Base-by-base conservation (phyloP, 2,113 vertebrate species). In the Rhea pennata region DNA sequence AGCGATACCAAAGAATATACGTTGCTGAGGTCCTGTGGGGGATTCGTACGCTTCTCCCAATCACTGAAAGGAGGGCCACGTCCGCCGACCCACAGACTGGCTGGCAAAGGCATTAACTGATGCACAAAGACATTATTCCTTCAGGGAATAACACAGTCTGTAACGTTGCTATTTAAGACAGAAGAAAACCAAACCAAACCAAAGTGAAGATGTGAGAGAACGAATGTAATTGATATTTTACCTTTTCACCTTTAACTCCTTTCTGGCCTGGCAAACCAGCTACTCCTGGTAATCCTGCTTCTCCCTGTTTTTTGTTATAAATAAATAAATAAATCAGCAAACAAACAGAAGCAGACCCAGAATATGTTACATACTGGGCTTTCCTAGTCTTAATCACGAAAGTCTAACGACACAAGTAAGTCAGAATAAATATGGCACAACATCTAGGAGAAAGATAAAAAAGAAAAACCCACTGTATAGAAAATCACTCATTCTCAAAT, bases 231-330 rank as follows among this genome's bases (percentile, higher is more conserved):
- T 24, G 13, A 9, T 82, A 78, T 66, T 96, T 97, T 98, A 99
- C 99, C 98, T 97, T 98, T 82, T 98, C 98, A 95, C 99, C 99
- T 98, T 97, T 98, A 29, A 98, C 93, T 24, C 99, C 99, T 87
- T 98, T 99, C 65, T 97, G 97, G 85, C 98, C 99, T 54, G 98
- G 97, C 79, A 98, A 97, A 93, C 98, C 98, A 82, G 89, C 87
- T 77, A 90, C 78, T 84, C 98, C 98, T 12, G 98, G 98, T 79
- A 98, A 96, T 93, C 98, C 99, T 93, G 97, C 96, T 97, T 99
- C 98, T 87, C 98, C 99, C 99, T 99, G 96, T 67, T 96, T 94
- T 93, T 50, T 48, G 17, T 48, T 48, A 19, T 48, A 48, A 19
- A 19, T 10, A 78, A 88, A 85, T 90, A 92, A 62, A 39, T 88